Conservation (phyloP, 2,888 invertebrate genomes). For the Chrysolina americana region DNA sequence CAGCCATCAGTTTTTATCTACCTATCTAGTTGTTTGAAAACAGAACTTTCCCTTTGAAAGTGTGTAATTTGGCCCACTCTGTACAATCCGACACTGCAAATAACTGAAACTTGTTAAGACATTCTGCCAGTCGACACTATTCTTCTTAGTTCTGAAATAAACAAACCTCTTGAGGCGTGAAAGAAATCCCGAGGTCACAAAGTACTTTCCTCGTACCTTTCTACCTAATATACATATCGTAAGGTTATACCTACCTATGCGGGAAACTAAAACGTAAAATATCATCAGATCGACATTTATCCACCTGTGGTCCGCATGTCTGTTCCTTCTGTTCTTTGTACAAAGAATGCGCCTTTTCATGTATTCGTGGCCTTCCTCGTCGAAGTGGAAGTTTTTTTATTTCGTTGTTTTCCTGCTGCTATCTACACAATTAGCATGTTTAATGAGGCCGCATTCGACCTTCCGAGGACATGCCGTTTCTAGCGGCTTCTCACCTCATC, state of each 20-base stretch:
- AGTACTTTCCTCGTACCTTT: conserved; percentile 12
- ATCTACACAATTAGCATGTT: conserved; percentile 44
- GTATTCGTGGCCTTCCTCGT: conserved; percentile 34
- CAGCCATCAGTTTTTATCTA: too few species aligned
- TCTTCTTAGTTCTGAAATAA: too few species aligned
- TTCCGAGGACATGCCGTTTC: conserved; percentile 48
- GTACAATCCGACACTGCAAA: too few species aligned
- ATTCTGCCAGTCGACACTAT: too few species aligned
- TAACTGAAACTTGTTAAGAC: too few species aligned
- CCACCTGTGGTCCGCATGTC: neutral
- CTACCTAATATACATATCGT: conserved; percentile 13
- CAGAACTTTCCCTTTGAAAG: too few species aligned
- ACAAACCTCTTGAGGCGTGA: neutral
- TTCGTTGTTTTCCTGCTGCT: conserved; percentile 38
- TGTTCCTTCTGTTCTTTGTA: neutral
- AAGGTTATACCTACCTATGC: neutral
- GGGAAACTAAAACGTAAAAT: neutral
- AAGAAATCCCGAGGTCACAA: conserved; percentile 16
- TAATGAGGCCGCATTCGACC: conserved; percentile 46
- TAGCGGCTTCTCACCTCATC: conserved; percentile 30
- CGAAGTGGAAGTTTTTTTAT: conserved; percentile 24
- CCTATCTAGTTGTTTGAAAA: too few species aligned
- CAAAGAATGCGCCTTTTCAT: conserved; percentile 37
- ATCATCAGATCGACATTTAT: neutral
- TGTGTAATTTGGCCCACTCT: too few species aligned